Base-by-base conservation (phyloP, 2,888 invertebrate genomes). In the Crossocerus cetratus region DNA sequence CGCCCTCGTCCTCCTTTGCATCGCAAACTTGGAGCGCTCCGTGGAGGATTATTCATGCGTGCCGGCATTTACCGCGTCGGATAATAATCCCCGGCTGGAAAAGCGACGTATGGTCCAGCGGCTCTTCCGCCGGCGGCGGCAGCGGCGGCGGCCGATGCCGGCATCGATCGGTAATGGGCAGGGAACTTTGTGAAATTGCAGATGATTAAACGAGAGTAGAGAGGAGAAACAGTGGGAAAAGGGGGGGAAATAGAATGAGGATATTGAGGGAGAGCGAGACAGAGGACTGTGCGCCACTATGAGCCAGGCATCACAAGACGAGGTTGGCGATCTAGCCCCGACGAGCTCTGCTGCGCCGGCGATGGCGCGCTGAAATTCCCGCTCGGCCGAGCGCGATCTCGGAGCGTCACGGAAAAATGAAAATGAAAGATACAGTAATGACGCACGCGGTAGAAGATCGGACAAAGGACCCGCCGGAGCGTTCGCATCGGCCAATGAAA, bases 381-480 rank as follows among this genome's bases (percentile, higher is more conserved):
- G 49, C 45, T 66, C 69, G 45, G 59, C 20, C 55, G 65, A 23
- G 16, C 60, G 20, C 45, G 32, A 14, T 32, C 14, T 55, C 55
- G 54, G 60, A 54, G 18, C 21, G 18, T 21, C 20, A 20, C 55
- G 22, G 18, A 55, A 55, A 55, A 55, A 55, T 21, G 55, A 22
- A 18, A 42, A 66, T 55, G 66, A 66, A 70, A 54, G 67, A 59
- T 42, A 67, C 66, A 18, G 21, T 70, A 69, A 76, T 72, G 72
- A 65, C 59, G 65, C 32, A 32, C 44, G 70, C 42, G 64, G 69
- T 72, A 72, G 64, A 49, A 64, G 22, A 54, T 32, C 32, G 69
- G 43, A 72, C 76, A 76, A 77, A 77, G 71, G 60, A 65, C 63
- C 68, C 76, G 73, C 68, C 71, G 59, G 63, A 61, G 57, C 63